Percentiles rank a stretch among this genome's conserved stretches.
These are phyloP conservation scores for Metridium senile DNA, from an alignment of 92 coral and sea anemone species.

Conservation along the genomic window DNA sequence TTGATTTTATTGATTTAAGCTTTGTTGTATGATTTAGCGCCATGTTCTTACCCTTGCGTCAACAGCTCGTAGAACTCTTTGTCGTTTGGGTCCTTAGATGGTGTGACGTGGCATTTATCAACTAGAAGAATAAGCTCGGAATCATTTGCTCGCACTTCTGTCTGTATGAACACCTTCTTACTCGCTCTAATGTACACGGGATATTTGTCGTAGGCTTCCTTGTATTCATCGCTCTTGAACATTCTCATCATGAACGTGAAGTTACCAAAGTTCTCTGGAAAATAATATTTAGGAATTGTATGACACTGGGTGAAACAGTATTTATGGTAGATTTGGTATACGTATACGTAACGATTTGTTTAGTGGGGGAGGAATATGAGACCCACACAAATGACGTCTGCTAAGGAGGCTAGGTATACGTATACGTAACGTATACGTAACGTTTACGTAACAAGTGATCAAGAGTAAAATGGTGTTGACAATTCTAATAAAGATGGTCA, in stretches of 20 bases:
- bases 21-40: no score
- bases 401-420: no score
- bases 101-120: constrained; percentile 38
- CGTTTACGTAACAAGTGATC: no score
- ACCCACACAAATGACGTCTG: no score
- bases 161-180: constrained; percentile 36
- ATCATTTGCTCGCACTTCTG: constrained; percentile 48
- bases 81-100: constrained; percentile 29
- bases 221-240: constrained; percentile 44
- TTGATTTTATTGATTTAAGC: no score
- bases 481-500: no score
- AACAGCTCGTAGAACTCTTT: constrained; percentile 22
- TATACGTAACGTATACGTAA: no score
- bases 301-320: no score
- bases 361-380: no score
- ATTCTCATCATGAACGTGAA: constrained; percentile 57
- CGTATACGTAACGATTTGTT: no score
- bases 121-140: constrained; percentile 47
- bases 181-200: constrained; percentile 39
- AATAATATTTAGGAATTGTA: not conserved
- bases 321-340: no score
- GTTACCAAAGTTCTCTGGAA: constrained; percentile 51
- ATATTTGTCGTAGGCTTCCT: constrained; percentile 34
- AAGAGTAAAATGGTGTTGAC: no score
- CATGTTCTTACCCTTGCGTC: constrained; percentile 28